phyloP scores from a whole-genome alignment of 2,888 invertebrate genomes.

The Stratiomys singularior region DNA sequence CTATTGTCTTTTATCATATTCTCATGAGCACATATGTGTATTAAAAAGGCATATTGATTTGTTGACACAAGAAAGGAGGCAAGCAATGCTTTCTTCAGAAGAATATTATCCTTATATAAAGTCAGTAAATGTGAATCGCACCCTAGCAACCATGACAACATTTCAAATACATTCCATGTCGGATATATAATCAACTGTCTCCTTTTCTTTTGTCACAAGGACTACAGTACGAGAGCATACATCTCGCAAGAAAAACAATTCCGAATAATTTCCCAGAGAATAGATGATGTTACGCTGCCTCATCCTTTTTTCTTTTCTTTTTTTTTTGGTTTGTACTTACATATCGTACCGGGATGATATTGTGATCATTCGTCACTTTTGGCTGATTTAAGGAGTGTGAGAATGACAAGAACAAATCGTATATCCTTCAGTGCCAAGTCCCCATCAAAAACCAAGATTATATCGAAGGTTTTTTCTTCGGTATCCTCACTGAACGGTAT shows the following conservation, averaged over 20 bases:
- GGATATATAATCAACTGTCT: constrained; percentile 10
- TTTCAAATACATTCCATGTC: neutral
- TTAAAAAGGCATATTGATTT: constrained; percentile 1
- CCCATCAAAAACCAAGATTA: neutral
- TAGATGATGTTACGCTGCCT: neutral
- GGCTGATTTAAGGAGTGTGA: neutral
- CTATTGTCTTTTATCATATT: neutral
- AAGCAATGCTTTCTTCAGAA: neutral
- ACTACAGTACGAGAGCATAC: neutral
- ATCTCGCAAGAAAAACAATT: neutral
- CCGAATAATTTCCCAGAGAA: constrained; percentile 4
- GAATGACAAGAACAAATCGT: constrained; percentile 28
- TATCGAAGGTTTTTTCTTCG: neutral
- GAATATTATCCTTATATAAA: neutral
- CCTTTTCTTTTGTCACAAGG: neutral
- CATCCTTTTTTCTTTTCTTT: too few relatives aligned
- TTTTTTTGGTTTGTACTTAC: too few relatives aligned
- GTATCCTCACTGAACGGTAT: too few relatives aligned
- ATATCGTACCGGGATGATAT: neutral
- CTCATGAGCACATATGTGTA: neutral
- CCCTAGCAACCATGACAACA: neutral
- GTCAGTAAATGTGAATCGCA: neutral
- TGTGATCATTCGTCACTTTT: constrained; percentile 23
- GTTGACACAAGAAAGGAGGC: neutral
- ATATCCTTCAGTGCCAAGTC: neutral